Percentiles rank a stretch among this genome's conserved stretches.
phyloP scores from a whole-genome alignment of 2,888 invertebrate genomes.

The Petrolisthes cinctipes region DNA sequence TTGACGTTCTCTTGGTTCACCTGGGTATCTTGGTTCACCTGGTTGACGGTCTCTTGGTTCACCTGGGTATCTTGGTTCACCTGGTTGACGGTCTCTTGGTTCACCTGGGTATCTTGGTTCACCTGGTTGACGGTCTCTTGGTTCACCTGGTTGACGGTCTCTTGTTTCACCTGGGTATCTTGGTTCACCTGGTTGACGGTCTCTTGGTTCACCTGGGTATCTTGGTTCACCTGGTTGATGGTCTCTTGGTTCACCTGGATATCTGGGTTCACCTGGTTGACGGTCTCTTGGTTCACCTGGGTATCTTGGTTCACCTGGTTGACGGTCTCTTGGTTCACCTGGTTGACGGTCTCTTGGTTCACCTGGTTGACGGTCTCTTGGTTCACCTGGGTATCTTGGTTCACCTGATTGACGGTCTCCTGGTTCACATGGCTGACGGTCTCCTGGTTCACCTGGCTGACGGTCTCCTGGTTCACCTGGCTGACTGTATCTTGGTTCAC shows the following conservation, averaged over 20 bases:
- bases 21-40: conserved; percentile 20
- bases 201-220: conserved; percentile 12
- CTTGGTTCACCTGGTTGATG: conserved; percentile 11
- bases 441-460: conserved; percentile 36
- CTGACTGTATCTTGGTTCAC: conserved; percentile 22
- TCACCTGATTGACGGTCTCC: conserved; percentile 18
- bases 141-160: conserved; percentile 34
- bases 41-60: conserved; percentile 31
- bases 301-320: conserved; percentile 18
- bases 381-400: conserved; percentile 26
- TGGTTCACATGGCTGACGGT: conserved; percentile 19
- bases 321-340: conserved; percentile 24
- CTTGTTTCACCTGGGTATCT: conserved; percentile 21
- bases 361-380: conserved; percentile 28
- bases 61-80: conserved; percentile 20
- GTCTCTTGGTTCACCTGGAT: conserved; percentile 22
- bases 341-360: conserved; percentile 22
- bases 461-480: conserved; percentile 36
- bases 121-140: conserved; percentile 23
- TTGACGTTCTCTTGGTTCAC: conserved; percentile 20
- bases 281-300: conserved; percentile 20
- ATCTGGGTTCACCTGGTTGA: conserved; percentile 24
- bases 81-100: conserved; percentile 29
- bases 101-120: conserved; percentile 30
- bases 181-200: conserved; percentile 2